phyloP scores from a whole-genome alignment of 2,797 vertebrate genomes.

The Channa striata region DNA sequence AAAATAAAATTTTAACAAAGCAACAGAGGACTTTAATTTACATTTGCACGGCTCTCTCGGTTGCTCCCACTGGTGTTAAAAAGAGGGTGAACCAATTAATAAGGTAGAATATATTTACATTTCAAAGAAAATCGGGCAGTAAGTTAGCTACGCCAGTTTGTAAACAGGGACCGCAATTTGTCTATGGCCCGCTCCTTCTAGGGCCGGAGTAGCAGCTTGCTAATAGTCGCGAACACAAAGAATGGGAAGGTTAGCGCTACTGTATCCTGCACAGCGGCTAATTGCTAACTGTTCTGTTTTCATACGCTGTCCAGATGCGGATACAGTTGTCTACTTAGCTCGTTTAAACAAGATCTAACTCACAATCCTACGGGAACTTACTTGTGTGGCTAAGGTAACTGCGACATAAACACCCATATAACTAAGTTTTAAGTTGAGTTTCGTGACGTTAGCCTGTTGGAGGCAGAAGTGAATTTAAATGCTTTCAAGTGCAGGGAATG shows the following conservation, averaged over 20 bases:
- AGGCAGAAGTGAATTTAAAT: slow-evolving; percentile 33
- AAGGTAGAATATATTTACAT: not conserved
- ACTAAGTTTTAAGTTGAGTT: not conserved
- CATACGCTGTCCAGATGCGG: slow-evolving; percentile 51
- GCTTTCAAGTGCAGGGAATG: slow-evolving; percentile 13
- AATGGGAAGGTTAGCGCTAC: slow-evolving; percentile 67
- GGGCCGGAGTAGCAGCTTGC: slow-evolving; percentile 71
- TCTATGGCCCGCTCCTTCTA: slow-evolving; percentile 66
- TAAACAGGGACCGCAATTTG: slow-evolving; percentile 69
- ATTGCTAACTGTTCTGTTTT: slow-evolving; percentile 53
- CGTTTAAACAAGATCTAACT: not conserved
- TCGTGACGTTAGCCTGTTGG: not conserved
- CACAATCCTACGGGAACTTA: not conserved
- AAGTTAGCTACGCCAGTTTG: slow-evolving; percentile 46
- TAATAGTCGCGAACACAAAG: slow-evolving; percentile 80
- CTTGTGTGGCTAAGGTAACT: accelerated
- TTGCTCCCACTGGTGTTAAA: not conserved
- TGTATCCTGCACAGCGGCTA: slow-evolving; percentile 54
- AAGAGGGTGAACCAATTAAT: not conserved
- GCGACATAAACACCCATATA: not conserved
- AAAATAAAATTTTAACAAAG: slow-evolving; percentile 39
- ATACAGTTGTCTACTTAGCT: slow-evolving; percentile 1
- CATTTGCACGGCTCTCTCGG: not conserved
- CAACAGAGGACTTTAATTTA: slow-evolving; percentile 7
- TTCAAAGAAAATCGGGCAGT: slow-evolving; percentile 12